phyloP scores from a whole-genome alignment of 2,113 vertebrate genomes.

The Triplophysa siluroides region DNA sequence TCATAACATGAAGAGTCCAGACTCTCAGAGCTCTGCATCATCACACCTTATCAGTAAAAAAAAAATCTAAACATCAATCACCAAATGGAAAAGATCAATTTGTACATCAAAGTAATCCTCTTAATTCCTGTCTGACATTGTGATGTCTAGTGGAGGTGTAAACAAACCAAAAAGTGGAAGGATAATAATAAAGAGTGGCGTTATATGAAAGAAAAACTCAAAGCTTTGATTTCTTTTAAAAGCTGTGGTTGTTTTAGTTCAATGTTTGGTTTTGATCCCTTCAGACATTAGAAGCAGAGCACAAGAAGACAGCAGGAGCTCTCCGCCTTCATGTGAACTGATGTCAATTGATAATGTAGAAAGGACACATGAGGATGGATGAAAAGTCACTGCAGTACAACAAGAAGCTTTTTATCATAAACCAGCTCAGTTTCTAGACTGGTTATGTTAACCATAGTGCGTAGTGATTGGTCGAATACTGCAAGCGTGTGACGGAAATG shows the following conservation, averaged over 20 bases:
- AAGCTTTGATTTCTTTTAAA: neutral
- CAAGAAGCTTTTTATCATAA: neutral
- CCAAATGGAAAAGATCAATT: constrained; percentile 10
- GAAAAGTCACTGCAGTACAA: neutral
- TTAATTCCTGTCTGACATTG: neutral
- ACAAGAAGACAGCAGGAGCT: neutral
- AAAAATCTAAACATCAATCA: neutral
- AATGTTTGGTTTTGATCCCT: constrained; percentile 39
- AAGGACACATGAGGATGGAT: constrained; percentile 25
- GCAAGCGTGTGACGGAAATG: no score
- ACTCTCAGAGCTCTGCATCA: neutral
- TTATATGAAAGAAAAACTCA: constrained; percentile 5
- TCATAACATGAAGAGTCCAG: neutral
- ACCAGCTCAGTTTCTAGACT: no score
- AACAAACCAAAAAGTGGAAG: neutral
- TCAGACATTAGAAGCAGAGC: constrained; percentile 31
- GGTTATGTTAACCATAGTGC: no score
- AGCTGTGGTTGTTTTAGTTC: constrained; percentile 19
- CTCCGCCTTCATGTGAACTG: constrained; percentile 9
- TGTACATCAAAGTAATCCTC: neutral
- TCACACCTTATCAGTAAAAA: neutral
- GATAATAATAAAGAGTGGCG: neutral
- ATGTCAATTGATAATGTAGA: constrained; percentile 33
- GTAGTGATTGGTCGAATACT: no score
- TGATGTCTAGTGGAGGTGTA: constrained; percentile 8